Evolutionary conservation across 1,140 invertebrate species (phyloP), one percentile per base, ranked within the genome.

Genomic region (Apis mellifera): DNA sequence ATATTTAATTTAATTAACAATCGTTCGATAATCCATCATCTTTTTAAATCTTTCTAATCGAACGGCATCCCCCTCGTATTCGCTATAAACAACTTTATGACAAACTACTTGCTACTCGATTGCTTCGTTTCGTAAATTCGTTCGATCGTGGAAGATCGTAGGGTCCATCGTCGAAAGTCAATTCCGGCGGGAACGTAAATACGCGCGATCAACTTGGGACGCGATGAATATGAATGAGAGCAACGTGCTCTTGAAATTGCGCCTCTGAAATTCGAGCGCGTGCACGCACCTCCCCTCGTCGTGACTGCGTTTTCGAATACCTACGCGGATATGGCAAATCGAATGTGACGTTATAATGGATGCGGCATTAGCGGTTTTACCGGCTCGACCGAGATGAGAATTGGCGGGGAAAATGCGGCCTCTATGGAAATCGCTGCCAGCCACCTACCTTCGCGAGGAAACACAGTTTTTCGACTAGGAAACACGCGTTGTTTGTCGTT

Each of bases 311-410:
- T 82, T 83, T 76, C 71, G 82, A 90, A 85, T 79, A 83, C 84
- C 83, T 82, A 52, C 76, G 62, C 55, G 57, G 83, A 59, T 86
- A 89, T 89, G 90, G 85, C 88, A 92, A 91, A 92, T 91, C 90
- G 91, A 90, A 92, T 91, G 90, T 91, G 91, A 91, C 89, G 82
- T 92, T 91, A 91, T 91, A 91, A 92, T 91, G 91, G 91, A 92
- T 90, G 82, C 84, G 86, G 89, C 89, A 91, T 91, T 92, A 91
- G 90, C 89, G 90, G 90, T 89, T 90, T 90, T 90, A 90, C 79
- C 69, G 65, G 78, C 32, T 85, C 72, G 64, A 83, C 77, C 83
- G 82, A 71, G 86, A 84, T 84, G 66, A 73, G 78, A 89, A 85
- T 89, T 88, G 82, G 85, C 54, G 64, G 73, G 73, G 86, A 86